Base-by-base conservation (phyloP, 2,113 vertebrate genomes). In the Mus spicilegus region DNA sequence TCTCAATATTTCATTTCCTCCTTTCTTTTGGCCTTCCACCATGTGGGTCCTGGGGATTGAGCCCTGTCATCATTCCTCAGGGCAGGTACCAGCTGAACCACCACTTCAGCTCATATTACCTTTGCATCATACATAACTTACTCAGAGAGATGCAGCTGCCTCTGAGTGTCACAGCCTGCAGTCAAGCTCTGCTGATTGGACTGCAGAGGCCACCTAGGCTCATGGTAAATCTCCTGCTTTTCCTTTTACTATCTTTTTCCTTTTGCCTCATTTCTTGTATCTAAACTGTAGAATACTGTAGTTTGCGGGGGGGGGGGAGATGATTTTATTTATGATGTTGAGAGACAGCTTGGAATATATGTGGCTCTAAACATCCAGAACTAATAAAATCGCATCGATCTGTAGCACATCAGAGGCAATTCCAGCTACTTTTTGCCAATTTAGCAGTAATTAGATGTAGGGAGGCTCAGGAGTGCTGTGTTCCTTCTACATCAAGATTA, bases 331-430 rank as follows among this genome's bases (percentile, higher is more conserved):
- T 93, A 88, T 80, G 42, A 87, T 93, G 56, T 58, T 78, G 42
- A 91, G 80, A 90, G 94, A 86, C n/a, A 94, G 26, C 65, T 39
- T 95, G 92, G 61, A n/a, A 46, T 77, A 46, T 42, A 13, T 13
- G 5, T 70, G 81, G 46, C 46, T 96, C 85, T 86, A 93, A 94
- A 86, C 54, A 96, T 36, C 36, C 73, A 88, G 46, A 78, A 90
- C 80, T 96, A 96, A 96, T 96, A 89, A 81, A 90, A 95, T 94
- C 85, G 85, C 87, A 77, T 93, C 72, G 73, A 91, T 97, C 89
- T 73, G 30, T 36, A 85, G 85, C 73, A 58, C 36, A 90, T 87
- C 39, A 19, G 28, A 94, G 93, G 70, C 49, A 94, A 94, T 94
- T 92, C 61, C 24, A 97, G 67, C 46, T 93, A 56, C 84, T 96